These are phyloP conservation scores for Epirrita christyi DNA, from an alignment of 2,888 invertebrate species.

Conservation along the genomic window DNA sequence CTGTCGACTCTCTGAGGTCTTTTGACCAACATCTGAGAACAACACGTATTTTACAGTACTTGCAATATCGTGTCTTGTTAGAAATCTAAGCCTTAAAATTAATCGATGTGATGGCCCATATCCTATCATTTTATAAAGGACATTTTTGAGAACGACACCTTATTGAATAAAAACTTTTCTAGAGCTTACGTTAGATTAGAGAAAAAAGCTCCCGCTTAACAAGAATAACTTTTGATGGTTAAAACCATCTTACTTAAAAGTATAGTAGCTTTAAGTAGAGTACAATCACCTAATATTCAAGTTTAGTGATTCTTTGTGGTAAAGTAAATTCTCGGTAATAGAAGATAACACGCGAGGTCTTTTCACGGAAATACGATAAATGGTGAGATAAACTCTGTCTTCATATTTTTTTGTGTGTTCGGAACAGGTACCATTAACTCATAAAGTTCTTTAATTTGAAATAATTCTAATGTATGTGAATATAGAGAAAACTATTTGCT, in stretches of 20 bases:
- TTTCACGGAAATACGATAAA: conserved; percentile 78
- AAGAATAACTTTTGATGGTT: neutral
- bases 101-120: conserved; percentile 68
- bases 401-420: conserved; percentile 47
- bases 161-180: too few species aligned
- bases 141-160: too few species aligned
- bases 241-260: too few species aligned
- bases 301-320: conserved; percentile 15
- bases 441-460: neutral
- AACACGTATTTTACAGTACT: conserved; percentile 48
- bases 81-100: conserved; percentile 38
- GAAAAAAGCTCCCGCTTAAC: too few species aligned
- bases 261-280: neutral
- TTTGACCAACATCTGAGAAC: conserved; percentile 45
- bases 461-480: neutral
- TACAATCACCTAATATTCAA: conserved; percentile 12
- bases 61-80: conserved; percentile 48
- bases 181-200: too few species aligned
- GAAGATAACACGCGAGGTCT: conserved; percentile 65
- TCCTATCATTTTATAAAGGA: neutral
- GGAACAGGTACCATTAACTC: conserved; percentile 33
- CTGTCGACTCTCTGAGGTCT: conserved; percentile 23
- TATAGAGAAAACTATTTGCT: neutral
- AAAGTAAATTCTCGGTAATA: conserved; percentile 60
- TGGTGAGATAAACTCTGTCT: conserved; percentile 63